These are phyloP conservation scores for Watsonalla cultraria DNA, from an alignment of 2,888 invertebrate species.

Conservation along the genomic window DNA sequence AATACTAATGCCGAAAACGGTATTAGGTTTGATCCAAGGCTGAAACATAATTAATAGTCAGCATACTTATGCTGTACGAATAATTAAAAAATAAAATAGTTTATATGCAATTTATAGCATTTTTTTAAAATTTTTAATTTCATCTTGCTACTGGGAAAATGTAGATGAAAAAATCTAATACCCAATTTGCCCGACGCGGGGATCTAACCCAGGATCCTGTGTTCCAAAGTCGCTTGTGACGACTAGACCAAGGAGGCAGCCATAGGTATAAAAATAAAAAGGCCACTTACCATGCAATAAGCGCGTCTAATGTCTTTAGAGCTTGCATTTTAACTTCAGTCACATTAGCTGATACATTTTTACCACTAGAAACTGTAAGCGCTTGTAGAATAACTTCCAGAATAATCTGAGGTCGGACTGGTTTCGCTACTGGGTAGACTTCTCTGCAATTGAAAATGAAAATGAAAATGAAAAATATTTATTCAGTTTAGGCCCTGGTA, in stretches of 20 bases:
- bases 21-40: constrained; percentile 59
- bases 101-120: no score
- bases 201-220: no score
- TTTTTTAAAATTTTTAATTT: no score
- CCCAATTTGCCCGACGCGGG: no score
- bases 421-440: constrained; percentile 61
- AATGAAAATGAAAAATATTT: no score
- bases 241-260: no score
- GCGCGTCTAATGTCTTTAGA: constrained; percentile 56
- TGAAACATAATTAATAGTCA: constrained; percentile 28
- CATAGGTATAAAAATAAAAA: not conserved
- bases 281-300: constrained; percentile 50
- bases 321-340: constrained; percentile 48
- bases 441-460: constrained; percentile 48
- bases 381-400: constrained; percentile 53
- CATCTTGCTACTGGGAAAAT: no score
- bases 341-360: constrained; percentile 21
- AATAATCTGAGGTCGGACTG: constrained; percentile 51
- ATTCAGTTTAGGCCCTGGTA: no score
- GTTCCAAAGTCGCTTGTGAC: no score
- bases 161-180: no score
- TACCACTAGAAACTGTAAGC: constrained; percentile 46
- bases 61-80: no score
- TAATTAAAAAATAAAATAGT: no score
- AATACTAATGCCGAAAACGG: constrained; percentile 61